These are phyloP conservation scores for Anthopleura sola DNA, from an alignment of 64 coral and sea anemone species.

Conservation along the genomic window DNA sequence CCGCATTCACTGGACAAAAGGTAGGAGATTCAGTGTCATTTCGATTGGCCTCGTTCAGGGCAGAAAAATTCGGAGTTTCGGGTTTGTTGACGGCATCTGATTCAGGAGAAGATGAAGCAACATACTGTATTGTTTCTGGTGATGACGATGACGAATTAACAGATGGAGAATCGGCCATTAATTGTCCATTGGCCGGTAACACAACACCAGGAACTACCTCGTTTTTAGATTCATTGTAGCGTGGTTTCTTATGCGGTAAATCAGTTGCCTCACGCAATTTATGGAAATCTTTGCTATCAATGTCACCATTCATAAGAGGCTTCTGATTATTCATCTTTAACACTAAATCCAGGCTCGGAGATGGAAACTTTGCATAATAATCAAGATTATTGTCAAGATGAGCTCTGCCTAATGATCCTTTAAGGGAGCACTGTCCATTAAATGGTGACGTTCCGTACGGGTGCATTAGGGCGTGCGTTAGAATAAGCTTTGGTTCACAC, in stretches of 20 bases:
- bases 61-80: slow-evolving; percentile 63
- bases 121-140: slow-evolving; percentile 78
- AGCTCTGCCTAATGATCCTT: slow-evolving; percentile 82
- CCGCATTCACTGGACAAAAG: slow-evolving; percentile 42
- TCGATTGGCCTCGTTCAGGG: slow-evolving; percentile 56
- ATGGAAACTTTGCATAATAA: slow-evolving; percentile 74
- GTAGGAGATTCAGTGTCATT: slow-evolving; percentile 66
- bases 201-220: not conserved
- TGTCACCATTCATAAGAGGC: slow-evolving; percentile 76
- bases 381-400: slow-evolving; percentile 72
- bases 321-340: slow-evolving; percentile 46
- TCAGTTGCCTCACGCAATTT: slow-evolving; percentile 26
- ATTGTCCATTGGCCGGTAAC: not conserved
- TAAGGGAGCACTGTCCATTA: slow-evolving; percentile 80
- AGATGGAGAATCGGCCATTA: slow-evolving; percentile 5
- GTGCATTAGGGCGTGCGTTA: slow-evolving; percentile 83
- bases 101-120: slow-evolving; percentile 87
- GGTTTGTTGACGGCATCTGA: slow-evolving; percentile 71
- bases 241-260: slow-evolving; percentile 23
- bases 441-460: slow-evolving; percentile 78
- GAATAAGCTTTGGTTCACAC: slow-evolving; percentile 84
- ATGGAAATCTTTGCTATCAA: slow-evolving; percentile 24
- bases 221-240: slow-evolving; percentile 9
- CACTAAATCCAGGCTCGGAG: slow-evolving; percentile 58
- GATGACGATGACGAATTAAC: slow-evolving; percentile 69